A percentile compares a stretch with the other conserved stretches of the same genome.
Conservation (phyloP, 2,113 vertebrate species). For the Python bivittatus region DNA sequence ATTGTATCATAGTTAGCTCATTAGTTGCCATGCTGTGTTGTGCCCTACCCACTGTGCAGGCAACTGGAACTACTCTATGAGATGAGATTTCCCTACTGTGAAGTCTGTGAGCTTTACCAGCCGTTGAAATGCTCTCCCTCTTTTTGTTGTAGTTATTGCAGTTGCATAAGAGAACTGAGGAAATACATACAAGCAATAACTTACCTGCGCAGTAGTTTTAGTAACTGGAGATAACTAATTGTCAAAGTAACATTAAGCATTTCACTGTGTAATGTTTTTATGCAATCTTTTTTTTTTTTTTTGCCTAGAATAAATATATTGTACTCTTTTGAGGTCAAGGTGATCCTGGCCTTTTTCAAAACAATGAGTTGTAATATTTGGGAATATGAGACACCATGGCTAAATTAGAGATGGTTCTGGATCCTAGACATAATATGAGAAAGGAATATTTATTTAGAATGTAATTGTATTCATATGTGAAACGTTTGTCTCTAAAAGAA, state of each 20-base stretch:
- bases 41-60: not conserved
- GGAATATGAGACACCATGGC: not conserved
- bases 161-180: not conserved
- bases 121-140: not conserved
- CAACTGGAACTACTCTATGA: constrained; percentile 8
- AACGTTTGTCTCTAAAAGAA: constrained; percentile 22
- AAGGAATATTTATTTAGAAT: not conserved
- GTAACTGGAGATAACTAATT: not conserved
- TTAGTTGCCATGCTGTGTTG: constrained; percentile 5
- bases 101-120: not conserved
- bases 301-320: not conserved
- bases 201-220: not conserved
- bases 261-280: not conserved
- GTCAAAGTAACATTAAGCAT: not conserved
- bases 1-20: constrained; percentile 8
- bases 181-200: not conserved
- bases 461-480: constrained; percentile 36
- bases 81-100: not conserved
- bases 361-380: not conserved
- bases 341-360: not conserved
- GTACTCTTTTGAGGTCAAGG: not conserved
- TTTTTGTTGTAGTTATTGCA: not conserved
- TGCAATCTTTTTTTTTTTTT: not conserved
- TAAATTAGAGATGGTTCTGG: not conserved
- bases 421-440: constrained; percentile 23